A percentile compares a stretch with the other conserved stretches of the same genome.
Conservation (phyloP, 1,140 invertebrate genomes). For the Achatina immaculata region DNA sequence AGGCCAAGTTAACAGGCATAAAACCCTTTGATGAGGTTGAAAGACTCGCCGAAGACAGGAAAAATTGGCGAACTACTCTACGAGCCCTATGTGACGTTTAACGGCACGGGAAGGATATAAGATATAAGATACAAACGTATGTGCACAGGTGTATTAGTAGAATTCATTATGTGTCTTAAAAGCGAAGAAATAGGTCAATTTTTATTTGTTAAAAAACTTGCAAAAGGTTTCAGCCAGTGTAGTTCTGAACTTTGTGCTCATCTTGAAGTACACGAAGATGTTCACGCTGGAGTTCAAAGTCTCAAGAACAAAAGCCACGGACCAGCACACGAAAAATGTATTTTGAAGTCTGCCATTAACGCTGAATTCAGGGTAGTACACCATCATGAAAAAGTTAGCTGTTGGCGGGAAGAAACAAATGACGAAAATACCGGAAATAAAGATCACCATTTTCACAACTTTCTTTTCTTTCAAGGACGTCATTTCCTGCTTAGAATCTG, state of each 20-base stretch:
- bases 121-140: too few relatives aligned
- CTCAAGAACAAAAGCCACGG: neutral
- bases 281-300: neutral
- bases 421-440: conserved; percentile 6
- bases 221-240: neutral
- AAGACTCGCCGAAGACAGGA: too few relatives aligned
- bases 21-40: too few relatives aligned
- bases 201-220: too few relatives aligned
- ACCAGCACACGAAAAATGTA: conserved; percentile 8
- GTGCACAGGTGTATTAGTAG: too few relatives aligned
- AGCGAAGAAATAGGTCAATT: too few relatives aligned
- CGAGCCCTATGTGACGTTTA: too few relatives aligned
- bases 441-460: conserved; percentile 12
- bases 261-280: conserved; percentile 19
- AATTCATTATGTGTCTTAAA: too few relatives aligned
- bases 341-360: neutral
- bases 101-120: too few relatives aligned
- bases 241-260: conserved; percentile 14
- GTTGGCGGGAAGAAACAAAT: neutral
- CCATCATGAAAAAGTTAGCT: conserved; percentile 7
- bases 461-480: neutral
- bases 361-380: conserved; percentile 13
- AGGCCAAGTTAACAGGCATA: too few relatives aligned
- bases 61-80: too few relatives aligned
- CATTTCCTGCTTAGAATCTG: neutral